phyloP scores from a whole-genome alignment of 2,113 vertebrate species.

The Hyaena hyaena region DNA sequence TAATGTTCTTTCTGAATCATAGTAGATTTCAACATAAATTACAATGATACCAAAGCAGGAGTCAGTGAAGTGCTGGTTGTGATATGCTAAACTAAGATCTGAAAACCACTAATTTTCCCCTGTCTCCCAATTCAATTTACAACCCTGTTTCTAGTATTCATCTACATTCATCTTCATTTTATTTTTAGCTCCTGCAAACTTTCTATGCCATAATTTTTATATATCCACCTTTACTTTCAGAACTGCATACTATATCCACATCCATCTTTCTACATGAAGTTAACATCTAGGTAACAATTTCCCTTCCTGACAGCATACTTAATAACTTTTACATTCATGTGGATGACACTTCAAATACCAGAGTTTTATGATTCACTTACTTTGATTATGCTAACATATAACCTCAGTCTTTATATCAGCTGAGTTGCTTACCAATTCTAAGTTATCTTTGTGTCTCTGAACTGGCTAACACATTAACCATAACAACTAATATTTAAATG shows the following conservation, averaged over 20 bases:
- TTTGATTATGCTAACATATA: neutral
- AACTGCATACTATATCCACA: neutral
- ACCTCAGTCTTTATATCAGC: neutral
- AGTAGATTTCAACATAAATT: neutral
- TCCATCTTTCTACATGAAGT: neutral
- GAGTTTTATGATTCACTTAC: neutral
- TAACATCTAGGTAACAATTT: neutral
- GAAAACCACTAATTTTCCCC: neutral
- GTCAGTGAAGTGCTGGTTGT: neutral
- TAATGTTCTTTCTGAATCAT: neutral
- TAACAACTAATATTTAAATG: neutral
- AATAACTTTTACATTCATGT: neutral
- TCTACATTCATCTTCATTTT: neutral
- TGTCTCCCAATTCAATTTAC: neutral
- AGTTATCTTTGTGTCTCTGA: neutral
- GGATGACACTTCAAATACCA: neutral
- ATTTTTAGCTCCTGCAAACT: neutral
- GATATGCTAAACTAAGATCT: neutral
- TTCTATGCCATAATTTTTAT: neutral
- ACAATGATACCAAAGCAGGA: neutral
- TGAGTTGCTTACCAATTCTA: neutral
- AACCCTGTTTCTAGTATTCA: neutral
- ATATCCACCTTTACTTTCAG: neutral
- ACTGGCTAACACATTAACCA: neutral
- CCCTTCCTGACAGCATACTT: neutral